Conservation (phyloP, 2,113 vertebrate species). For the Oreocharis arfaki region DNA sequence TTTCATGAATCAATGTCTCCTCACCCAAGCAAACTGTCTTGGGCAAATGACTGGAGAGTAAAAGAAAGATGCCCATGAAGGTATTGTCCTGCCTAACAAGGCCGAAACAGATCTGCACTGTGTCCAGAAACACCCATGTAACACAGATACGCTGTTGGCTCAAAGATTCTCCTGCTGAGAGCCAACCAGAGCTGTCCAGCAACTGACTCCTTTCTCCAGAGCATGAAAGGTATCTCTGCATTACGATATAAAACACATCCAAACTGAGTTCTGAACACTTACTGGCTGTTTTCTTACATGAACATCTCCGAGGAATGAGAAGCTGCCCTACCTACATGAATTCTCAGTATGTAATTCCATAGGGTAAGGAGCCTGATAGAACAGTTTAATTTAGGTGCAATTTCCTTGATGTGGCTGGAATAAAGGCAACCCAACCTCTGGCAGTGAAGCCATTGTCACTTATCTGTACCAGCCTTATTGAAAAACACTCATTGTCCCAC, state of each 20-base stretch:
- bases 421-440: background rate
- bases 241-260: background rate
- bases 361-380: background rate
- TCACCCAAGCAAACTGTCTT: background rate
- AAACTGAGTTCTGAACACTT: background rate
- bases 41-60: background rate
- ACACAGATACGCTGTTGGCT: background rate
- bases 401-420: background rate
- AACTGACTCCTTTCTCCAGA: background rate
- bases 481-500: background rate
- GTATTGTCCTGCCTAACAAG: background rate
- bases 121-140: background rate
- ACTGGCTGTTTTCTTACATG: background rate
- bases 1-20: rapidly evolving
- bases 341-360: background rate
- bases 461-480: background rate
- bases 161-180: background rate
- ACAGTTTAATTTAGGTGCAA: background rate
- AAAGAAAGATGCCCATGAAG: background rate
- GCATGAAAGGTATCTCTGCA: background rate
- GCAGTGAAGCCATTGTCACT: background rate
- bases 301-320: background rate
- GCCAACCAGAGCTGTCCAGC: background rate
- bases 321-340: background rate
- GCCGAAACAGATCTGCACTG: background rate